phyloP scores from a whole-genome alignment of 2,797 vertebrate genomes.

The Petrocephalus schoutedeni region DNA sequence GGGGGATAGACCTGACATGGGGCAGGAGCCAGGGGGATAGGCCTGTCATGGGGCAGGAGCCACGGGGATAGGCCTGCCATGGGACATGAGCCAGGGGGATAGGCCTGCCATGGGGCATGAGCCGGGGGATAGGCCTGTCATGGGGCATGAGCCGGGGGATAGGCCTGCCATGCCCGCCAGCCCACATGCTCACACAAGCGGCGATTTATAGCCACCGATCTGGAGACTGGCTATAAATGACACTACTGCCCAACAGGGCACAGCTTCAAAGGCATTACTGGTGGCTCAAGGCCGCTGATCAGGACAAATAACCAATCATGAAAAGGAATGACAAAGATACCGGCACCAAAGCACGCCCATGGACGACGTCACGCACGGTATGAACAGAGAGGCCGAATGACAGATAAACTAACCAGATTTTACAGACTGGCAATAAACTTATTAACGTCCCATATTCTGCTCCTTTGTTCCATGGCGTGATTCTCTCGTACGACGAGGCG shows the following conservation, averaged over 20 bases:
- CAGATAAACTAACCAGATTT: neutral
- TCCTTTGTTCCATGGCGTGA: neutral
- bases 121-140: no score
- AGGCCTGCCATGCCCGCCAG: no score
- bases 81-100: no score
- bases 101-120: no score
- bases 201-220: neutral
- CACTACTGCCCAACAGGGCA: neutral
- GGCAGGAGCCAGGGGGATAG: no score
- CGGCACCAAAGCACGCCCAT: neutral
- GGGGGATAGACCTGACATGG: no score
- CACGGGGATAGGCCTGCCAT: no score
- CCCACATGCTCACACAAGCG: neutral
- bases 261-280: neutral
- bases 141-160: no score
- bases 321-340: neutral
- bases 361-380: neutral
- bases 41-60: no score
- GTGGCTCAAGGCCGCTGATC: neutral
- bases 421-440: neutral
- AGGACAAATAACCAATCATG: neutral
- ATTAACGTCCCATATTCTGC: neutral
- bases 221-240: neutral
- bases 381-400: neutral
- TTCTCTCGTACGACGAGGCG: neutral